Evolutionary conservation across 2,797 vertebrate species (phyloP).

Genomic region (Urosaurus nigricauda): DNA sequence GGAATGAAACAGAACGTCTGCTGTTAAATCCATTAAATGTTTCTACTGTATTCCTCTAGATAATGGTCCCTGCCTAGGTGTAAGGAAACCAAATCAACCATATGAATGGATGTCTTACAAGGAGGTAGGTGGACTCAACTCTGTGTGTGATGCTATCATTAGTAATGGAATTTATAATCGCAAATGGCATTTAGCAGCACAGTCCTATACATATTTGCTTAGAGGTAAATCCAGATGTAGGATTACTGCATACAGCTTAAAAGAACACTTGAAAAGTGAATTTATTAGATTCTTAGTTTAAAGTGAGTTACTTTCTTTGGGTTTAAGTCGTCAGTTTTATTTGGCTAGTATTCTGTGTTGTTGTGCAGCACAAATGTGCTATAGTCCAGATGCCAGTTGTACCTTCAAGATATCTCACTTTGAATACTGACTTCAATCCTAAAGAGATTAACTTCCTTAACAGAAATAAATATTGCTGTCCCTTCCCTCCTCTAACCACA

Average conservation of each 20-base stretch:
- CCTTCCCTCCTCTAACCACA: background rate
- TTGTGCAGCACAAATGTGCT: background rate
- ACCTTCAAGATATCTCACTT: background rate
- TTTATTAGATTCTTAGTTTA: background rate
- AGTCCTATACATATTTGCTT: background rate
- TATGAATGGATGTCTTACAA: slow-evolving; percentile 94
- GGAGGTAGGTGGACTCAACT: slow-evolving; percentile 82
- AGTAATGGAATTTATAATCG: background rate
- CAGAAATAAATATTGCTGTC: background rate
- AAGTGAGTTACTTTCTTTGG: background rate
- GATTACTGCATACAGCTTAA: background rate
- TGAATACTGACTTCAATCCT: background rate
- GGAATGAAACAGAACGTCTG: background rate
- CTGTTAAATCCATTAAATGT: background rate
- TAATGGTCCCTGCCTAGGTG: slow-evolving; percentile 93
- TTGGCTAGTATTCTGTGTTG: background rate
- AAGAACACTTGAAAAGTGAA: background rate
- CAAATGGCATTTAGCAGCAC: background rate
- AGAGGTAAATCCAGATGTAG: background rate
- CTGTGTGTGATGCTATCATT: background rate
- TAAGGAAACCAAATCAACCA: slow-evolving; percentile 92
- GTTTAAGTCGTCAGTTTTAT: background rate
- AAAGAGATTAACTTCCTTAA: no score
- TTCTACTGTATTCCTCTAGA: slow-evolving; percentile 76
- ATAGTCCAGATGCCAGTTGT: background rate